Base-by-base conservation (phyloP, 2,888 invertebrate species). In the Saturnia japonica region DNA sequence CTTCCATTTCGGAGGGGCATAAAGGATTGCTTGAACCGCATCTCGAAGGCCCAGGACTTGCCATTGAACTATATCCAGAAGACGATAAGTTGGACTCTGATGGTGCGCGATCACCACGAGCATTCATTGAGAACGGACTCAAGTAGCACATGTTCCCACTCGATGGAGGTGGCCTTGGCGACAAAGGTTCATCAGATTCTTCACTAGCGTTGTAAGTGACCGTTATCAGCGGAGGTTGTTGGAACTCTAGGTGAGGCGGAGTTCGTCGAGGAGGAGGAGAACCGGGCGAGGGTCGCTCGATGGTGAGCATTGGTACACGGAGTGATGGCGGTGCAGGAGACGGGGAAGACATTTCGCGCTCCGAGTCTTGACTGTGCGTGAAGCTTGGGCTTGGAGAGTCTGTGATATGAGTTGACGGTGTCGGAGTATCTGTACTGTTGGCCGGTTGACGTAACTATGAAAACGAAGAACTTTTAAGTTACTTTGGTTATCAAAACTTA, bases 21-120 rank as follows among this genome's bases (percentile, higher is more conserved):
- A 97, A 86, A 0, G 97, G 97, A 86, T 97, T 97, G 81, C 96
- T 97, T 0, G 97, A 97, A 9, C 97, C 97, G 84, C 97, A 97
- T 74, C 97, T 93, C 0, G 97, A 97, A 7, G 97, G 96, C 0
- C 97, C 97, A 0, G 97, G 97, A 87, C 97, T 97, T 0, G 97
- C 97, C 96, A 97, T 97, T 3, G 97, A 97, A 75, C 97, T 97
- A 85, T 97, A 97, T 12, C 97, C 97, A 0, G 97, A 97, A 12
- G 97, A 97, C 75, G 97, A 97, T 60, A 97, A 91, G 86, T 97
- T 97, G 2, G 97, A 97, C 89, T 97, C 97, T 0, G 97, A 97
- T 19, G 97, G 96, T 1, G 96, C 96, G 77, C 97, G 95, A 81
- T 97, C 96, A 19, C 96, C 96, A 75, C 96, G 91, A 1, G 95